Base-by-base conservation (phyloP, 1,140 invertebrate genomes). In the Dendrolimus kikuchii region DNA sequence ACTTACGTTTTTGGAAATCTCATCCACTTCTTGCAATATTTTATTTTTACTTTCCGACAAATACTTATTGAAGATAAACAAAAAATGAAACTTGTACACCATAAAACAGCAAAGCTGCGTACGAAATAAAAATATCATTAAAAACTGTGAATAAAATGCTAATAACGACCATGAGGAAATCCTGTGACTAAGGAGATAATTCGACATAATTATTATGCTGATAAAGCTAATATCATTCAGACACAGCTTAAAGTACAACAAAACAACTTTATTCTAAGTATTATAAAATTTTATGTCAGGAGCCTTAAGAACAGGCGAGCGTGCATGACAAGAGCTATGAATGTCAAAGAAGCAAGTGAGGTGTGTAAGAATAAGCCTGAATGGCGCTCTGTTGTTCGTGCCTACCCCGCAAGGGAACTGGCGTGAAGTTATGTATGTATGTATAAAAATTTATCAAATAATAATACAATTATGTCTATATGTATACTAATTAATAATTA, bases 11-110 rank as follows among this genome's bases (percentile, higher is more conserved):
- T 45, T 51, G 38, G 55, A 53, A 51, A 47, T 56, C 44, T 60
- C 56, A 51, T 68, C 59, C 37, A 68, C 60, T 52, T 68, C 66
- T 48, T 62, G 46, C 6, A 68, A 44, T 5, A 49, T 68, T 39
- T 59, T 65, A 43, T 68, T 59, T 49, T 65, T 68, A 7, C 57
- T 68, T 42, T 68, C 62, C 5, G 66, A 60, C 38, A 68, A 55
- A 39, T 56, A 51, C 10, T 51, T 56, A 46, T 55, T 60, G 40
- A 60, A 57, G 10, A 64, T 10, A 39, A 56, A 45, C 7, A 40
- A 42, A 53, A 54, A 64, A 43, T 56, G 7, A 23, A 53, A 45
- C 5, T 52, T 46, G 7, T 49, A 23, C 5, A 61, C 47, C 59
- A 51, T 58, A 64, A 45, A 64, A 59, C 8, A 67, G 53, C 44